Conservation (phyloP, 35 echinoderm and acorn worm genomes). For the Heliocidaris tuberculata region DNA sequence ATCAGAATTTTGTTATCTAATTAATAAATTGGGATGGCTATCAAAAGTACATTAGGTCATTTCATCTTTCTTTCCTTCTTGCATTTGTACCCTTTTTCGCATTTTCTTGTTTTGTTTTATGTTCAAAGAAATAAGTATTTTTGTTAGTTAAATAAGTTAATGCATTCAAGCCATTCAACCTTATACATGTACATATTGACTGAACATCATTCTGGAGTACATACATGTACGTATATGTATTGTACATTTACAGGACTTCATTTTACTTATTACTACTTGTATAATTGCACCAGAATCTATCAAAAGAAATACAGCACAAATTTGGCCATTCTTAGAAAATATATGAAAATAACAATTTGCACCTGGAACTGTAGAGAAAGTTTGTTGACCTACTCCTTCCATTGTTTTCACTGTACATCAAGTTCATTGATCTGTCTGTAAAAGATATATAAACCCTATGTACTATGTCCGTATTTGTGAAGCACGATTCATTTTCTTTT, state of each 20-base stretch:
- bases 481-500: background rate
- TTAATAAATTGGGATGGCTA: no score
- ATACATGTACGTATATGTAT: background rate
- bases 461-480: background rate
- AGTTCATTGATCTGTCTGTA: background rate
- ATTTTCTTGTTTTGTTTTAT: no score
- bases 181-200: background rate
- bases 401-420: background rate
- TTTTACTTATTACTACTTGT: no score
- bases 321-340: background rate
- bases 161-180: no score
- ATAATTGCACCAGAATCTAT: background rate
- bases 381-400: background rate
- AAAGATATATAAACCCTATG: background rate
- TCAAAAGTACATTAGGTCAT: no score
- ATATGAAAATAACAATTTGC: background rate
- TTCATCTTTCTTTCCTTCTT: no score
- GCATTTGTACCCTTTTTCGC: no score
- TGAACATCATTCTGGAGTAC: background rate
- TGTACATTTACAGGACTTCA: no score
- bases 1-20: no score
- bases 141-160: no score
- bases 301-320: background rate
- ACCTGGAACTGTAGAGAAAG: background rate
- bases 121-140: no score